These are phyloP conservation scores for Catalaphyllia jardinei DNA, from an alignment of 64 coral and sea anemone species.

Conservation along the genomic window DNA sequence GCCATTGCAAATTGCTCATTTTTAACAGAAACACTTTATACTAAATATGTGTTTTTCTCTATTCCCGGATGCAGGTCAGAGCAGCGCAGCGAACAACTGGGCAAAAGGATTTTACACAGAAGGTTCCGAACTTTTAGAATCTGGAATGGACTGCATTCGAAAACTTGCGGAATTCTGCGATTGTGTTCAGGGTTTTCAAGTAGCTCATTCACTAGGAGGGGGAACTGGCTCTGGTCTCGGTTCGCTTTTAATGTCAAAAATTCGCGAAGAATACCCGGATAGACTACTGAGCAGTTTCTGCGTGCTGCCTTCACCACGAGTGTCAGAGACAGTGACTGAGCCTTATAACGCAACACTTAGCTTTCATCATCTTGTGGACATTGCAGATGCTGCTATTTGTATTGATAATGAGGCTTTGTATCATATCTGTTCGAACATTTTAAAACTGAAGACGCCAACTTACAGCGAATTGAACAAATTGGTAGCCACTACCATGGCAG, in stretches of 20 bases:
- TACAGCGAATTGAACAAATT: constrained; percentile 85
- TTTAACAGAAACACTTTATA: too few species aligned
- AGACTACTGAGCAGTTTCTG: constrained; percentile 82
- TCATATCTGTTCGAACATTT: constrained; percentile 79
- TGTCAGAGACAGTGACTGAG: constrained; percentile 91
- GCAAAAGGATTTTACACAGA: constrained; percentile 96
- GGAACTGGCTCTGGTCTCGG: constrained; percentile 90
- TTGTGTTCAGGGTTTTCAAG: constrained; percentile 90
- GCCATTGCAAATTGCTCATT: too few species aligned
- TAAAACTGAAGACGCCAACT: constrained; percentile 82
- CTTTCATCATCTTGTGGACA: constrained; percentile 90
- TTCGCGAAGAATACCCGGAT: constrained; percentile 94
- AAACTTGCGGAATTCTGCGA: constrained; percentile 87
- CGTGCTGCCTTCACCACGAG: constrained; percentile 76
- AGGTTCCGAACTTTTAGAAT: constrained; percentile 85
- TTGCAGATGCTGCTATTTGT: constrained; percentile 91
- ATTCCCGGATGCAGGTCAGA: constrained; percentile 59
- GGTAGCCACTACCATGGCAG: constrained; percentile 86
- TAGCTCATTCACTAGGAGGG: constrained; percentile 85
- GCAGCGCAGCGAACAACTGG: constrained; percentile 94
- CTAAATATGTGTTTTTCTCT: background rate
- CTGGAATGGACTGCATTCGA: constrained; percentile 88
- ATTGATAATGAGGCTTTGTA: constrained; percentile 95
- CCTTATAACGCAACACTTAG: constrained; percentile 91
- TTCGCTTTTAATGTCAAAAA: constrained; percentile 82